Evolutionary conservation across 2,888 invertebrate species (phyloP).

Genomic region (Stenichneumon culpator): DNA sequence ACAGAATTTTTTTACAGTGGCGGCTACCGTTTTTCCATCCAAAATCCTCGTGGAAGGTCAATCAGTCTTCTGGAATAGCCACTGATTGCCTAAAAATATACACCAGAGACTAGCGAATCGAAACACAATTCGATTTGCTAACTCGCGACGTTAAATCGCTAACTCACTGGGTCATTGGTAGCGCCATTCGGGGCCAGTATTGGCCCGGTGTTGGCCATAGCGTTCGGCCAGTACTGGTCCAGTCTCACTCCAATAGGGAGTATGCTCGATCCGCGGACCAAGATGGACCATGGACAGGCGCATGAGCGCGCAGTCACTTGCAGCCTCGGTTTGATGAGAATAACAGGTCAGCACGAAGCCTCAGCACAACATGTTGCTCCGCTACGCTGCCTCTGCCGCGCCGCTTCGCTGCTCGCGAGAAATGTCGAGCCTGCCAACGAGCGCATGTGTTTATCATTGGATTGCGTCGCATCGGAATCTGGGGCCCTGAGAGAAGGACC

Average conservation of each 20-base stretch:
- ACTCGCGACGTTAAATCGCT: too few species aligned
- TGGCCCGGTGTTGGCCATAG: too few species aligned
- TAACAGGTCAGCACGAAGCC: not conserved
- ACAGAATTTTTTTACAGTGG: too few species aligned
- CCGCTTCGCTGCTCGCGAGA: slow-evolving; percentile 14
- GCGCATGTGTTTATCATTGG: slow-evolving; percentile 3
- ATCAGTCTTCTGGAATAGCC: not conserved
- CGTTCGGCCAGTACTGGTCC: too few species aligned
- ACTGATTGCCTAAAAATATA: not conserved
- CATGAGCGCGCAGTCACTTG: not conserved
- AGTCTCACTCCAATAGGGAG: not conserved
- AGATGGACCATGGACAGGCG: not conserved
- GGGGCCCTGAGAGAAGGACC: slow-evolving; percentile 66
- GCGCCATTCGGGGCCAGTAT: too few species aligned
- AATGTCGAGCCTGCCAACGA: not conserved
- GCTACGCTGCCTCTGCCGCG: slow-evolving; percentile 3
- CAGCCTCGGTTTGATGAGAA: not conserved
- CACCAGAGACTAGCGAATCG: too few species aligned
- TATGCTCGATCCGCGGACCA: not conserved
- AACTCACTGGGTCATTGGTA: too few species aligned
- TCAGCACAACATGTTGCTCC: not conserved
- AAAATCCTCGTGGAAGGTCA: slow-evolving; percentile 26
- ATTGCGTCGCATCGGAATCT: slow-evolving; percentile 63
- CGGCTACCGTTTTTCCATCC: too few species aligned
- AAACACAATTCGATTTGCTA: too few species aligned